phyloP scores from a whole-genome alignment of 2,113 vertebrate genomes.

The Sturnus vulgaris region DNA sequence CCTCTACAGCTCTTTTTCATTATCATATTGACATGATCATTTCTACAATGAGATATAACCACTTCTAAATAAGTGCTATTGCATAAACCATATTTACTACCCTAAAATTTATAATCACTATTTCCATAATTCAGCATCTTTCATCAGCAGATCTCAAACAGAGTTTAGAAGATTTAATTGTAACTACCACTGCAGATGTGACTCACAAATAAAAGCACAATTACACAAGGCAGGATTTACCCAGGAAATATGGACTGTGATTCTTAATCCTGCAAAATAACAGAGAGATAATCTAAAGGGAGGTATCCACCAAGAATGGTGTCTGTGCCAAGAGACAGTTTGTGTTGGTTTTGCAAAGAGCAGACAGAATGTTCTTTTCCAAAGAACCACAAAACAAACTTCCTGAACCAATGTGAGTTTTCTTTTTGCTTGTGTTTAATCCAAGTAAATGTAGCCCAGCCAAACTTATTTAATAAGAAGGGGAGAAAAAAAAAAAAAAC shows the following conservation, averaged over 20 bases:
- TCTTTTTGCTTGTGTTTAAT: conserved; percentile 12
- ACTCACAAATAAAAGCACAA: neutral
- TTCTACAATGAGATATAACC: neutral
- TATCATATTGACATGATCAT: neutral
- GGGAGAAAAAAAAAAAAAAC: neutral
- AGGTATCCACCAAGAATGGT: conserved; percentile 10
- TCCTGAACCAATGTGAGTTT: conserved; percentile 19
- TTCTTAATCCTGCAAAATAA: conserved; percentile 11
- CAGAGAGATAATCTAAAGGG: neutral
- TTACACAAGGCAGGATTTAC: neutral
- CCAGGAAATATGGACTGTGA: neutral
- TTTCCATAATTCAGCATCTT: neutral
- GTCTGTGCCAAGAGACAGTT: conserved; percentile 9
- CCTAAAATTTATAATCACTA: neutral
- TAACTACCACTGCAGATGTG: neutral
- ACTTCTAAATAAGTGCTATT: neutral
- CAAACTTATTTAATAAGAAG: neutral
- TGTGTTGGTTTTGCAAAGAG: conserved; percentile 18
- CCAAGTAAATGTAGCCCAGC: neutral
- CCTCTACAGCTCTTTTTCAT: neutral
- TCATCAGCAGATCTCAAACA: neutral
- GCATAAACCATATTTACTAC: neutral
- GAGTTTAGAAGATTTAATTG: accelerated
- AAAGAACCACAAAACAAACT: conserved; percentile 43
- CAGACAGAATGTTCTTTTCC: conserved; percentile 28